A percentile compares a stretch with the other conserved stretches of the same genome.
These are phyloP conservation scores for Solea solea DNA, from an alignment of 2,113 vertebrate species.

Conservation along the genomic window DNA sequence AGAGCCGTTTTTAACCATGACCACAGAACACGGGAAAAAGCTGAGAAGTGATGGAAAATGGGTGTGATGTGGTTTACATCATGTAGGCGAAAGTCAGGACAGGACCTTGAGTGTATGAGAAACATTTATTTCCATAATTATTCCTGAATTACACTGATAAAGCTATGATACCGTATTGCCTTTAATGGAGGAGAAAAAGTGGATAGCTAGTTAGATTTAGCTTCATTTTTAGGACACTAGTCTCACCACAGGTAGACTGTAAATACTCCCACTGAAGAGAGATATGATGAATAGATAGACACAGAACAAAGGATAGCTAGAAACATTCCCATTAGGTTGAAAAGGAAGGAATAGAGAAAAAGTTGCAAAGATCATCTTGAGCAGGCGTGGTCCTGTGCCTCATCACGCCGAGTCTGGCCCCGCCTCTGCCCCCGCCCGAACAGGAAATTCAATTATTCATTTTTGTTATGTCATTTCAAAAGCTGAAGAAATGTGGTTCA, in stretches of 20 bases:
- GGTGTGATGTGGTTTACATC: neutral
- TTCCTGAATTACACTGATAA: conserved; percentile 52
- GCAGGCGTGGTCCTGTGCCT: no score
- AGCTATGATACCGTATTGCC: conserved; percentile 78
- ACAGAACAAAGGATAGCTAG: neutral
- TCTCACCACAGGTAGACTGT: conserved; percentile 38
- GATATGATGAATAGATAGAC: neutral
- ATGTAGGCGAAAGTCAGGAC: conserved; percentile 28
- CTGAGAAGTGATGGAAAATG: conserved; percentile 1
- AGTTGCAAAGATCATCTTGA: no score
- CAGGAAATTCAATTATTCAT: no score
- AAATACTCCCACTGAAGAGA: neutral
- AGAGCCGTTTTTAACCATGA: neutral
- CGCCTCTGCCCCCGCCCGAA: no score
- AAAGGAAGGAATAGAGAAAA: neutral
- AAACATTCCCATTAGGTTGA: neutral
- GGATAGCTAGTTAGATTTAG: conserved; percentile 41
- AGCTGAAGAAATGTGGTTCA: no score
- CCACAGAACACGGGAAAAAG: conserved; percentile 3
- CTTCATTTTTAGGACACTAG: conserved; percentile 43
- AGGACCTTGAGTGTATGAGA: conserved; percentile 34
- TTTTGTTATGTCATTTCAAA: no score
- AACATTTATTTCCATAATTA: conserved; percentile 34
- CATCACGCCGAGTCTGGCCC: no score
- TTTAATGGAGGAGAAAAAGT: conserved; percentile 68